Conservation (phyloP, 2,888 invertebrate species). For the Ctenicera cuprea region DNA sequence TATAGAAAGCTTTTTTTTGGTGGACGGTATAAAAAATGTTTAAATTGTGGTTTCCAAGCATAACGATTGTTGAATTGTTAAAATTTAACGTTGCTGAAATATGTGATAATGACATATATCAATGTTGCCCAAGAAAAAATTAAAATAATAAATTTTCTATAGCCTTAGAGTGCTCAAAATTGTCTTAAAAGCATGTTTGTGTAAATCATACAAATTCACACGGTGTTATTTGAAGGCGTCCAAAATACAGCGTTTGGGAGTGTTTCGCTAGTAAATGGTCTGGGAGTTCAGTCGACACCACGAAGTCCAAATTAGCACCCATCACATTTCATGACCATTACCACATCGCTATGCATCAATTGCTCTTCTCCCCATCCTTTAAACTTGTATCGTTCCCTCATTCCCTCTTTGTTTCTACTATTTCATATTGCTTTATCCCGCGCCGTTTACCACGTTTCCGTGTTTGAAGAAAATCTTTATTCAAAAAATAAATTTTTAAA, state of each 20-base stretch:
- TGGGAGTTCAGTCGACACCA: conserved; percentile 59
- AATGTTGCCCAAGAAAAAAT: no score
- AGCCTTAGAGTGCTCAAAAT: neutral
- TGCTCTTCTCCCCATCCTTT: conserved; percentile 54
- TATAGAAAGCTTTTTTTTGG: no score
- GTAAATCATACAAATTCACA: neutral
- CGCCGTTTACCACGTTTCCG: neutral
- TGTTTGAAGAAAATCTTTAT: neutral
- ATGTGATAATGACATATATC: no score
- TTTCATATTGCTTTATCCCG: neutral
- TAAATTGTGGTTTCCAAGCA: no score
- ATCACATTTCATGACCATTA: conserved; percentile 63
- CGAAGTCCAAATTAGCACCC: conserved; percentile 60
- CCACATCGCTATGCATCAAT: conserved; percentile 62
- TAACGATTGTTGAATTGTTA: no score
- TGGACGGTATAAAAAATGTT: no score
- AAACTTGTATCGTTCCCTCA: conserved; percentile 37
- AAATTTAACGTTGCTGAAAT: no score
- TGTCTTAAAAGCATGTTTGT: neutral
- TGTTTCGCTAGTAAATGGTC: conserved; percentile 56
- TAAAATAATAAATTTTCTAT: neutral
- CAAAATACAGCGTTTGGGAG: conserved; percentile 47
- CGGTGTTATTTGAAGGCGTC: neutral
- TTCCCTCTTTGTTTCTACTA: conserved; percentile 37
- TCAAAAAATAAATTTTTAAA: no score